These are phyloP conservation scores for Drosophila melanogaster DNA, from an alignment of 1,140 invertebrate genomes.

Conservation along the genomic window DNA sequence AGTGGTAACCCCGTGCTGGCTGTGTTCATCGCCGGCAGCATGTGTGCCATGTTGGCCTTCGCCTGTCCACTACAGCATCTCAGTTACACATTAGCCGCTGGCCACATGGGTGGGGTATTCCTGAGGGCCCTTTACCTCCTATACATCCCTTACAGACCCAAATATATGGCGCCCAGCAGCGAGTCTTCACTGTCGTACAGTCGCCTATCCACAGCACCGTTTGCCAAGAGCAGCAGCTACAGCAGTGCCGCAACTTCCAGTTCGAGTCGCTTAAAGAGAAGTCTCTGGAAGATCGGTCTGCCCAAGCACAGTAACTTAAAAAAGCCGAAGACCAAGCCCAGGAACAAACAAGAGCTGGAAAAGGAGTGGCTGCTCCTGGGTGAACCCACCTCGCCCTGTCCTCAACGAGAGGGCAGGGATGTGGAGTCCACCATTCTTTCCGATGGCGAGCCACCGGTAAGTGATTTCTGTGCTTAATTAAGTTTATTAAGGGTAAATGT, in stretches of 20 bases:
- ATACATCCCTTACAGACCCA: slow-evolving; percentile 75
- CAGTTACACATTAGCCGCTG: slow-evolving; percentile 75
- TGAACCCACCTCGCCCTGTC: slow-evolving; percentile 80
- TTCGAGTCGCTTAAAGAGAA: slow-evolving; percentile 61
- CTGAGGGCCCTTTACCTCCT: slow-evolving; percentile 76
- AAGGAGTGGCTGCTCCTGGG: slow-evolving; percentile 83
- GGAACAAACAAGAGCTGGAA: slow-evolving; percentile 77
- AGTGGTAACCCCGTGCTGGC: slow-evolving; percentile 89
- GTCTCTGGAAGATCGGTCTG: slow-evolving; percentile 78
- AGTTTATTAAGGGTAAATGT: too few relatives aligned
- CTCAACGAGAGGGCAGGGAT: slow-evolving; percentile 64
- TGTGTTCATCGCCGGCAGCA: slow-evolving; percentile 88
- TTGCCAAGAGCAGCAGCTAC: slow-evolving; percentile 57
- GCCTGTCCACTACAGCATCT: slow-evolving; percentile 87
- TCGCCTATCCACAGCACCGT: slow-evolving; percentile 73
- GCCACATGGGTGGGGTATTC: slow-evolving; percentile 67
- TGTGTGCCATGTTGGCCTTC: slow-evolving; percentile 88
- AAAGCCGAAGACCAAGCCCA: slow-evolving; percentile 69
- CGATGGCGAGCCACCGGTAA: slow-evolving; percentile 75
- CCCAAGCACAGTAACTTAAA: slow-evolving; percentile 61
- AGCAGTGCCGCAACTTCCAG: slow-evolving; percentile 45
- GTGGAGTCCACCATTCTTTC: slow-evolving; percentile 79
- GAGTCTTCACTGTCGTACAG: slow-evolving; percentile 79
- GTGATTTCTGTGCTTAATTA: not conserved
- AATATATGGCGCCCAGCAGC: slow-evolving; percentile 73